These are phyloP conservation scores for Drosophila engyochracea DNA, from an alignment of 2,888 invertebrate genomes.

Conservation along the genomic window DNA sequence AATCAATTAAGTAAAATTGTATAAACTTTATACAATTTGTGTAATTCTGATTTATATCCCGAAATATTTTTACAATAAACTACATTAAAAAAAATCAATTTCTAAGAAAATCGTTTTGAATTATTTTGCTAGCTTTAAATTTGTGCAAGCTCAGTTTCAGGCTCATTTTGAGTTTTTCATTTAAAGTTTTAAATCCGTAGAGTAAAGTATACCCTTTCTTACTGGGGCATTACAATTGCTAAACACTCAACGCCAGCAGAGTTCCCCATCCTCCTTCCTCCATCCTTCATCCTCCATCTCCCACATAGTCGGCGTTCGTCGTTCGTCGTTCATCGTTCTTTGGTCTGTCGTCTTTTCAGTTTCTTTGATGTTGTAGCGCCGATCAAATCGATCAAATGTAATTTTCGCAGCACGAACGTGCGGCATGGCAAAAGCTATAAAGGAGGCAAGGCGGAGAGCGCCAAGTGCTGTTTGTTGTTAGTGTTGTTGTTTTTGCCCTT, in stretches of 20 bases:
- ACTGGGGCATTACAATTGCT: conserved; percentile 45
- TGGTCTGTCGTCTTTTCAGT: conserved; percentile 69
- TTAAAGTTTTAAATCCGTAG: conserved; percentile 7
- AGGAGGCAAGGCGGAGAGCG: conserved; percentile 50
- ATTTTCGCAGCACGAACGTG: conserved; percentile 83
- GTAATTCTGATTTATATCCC: neutral
- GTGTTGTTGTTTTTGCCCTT: conserved; percentile 32
- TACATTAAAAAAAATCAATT: neutral
- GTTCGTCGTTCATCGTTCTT: conserved; percentile 58
- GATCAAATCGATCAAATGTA: conserved; percentile 85
- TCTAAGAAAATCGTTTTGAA: neutral
- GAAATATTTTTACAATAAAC: neutral
- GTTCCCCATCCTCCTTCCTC: conserved; percentile 2
- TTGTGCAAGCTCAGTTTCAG: neutral
- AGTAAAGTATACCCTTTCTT: conserved; percentile 36
- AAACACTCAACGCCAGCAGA: conserved; percentile 55
- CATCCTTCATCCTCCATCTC: neutral
- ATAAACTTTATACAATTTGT: neutral
- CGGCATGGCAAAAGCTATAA: conserved; percentile 56
- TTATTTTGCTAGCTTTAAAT: neutral
- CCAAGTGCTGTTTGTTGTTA: conserved; percentile 72
- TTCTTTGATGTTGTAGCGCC: conserved; percentile 85
- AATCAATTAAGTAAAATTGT: neutral
- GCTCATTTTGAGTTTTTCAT: conserved; percentile 2
- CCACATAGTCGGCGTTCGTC: conserved; percentile 32